A percentile compares a stretch with the other conserved stretches of the same genome.
Conservation (phyloP, 1,140 invertebrate genomes). For the Caenorhabditis remanei region DNA sequence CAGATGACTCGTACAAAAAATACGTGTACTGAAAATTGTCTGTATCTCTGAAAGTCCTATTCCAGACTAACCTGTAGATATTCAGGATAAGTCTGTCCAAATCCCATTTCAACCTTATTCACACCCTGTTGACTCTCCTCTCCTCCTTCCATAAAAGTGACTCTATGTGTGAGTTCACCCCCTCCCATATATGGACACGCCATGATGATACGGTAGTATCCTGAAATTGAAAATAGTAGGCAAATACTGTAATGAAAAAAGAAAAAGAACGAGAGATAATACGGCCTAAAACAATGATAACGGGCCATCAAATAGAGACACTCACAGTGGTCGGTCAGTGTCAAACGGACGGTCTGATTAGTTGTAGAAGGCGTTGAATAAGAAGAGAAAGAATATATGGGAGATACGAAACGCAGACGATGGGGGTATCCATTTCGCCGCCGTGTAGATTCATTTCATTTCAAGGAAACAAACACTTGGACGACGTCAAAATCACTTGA, state of each 20-base stretch:
- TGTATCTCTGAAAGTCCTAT: not conserved
- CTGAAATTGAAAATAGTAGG: not conserved
- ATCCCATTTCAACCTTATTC: constrained; percentile 70
- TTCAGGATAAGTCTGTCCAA: constrained; percentile 71
- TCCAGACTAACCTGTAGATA: constrained; percentile 70
- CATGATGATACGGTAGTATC: not conserved
- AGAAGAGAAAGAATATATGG: not conserved
- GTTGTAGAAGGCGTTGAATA: not conserved
- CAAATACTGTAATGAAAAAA: not conserved
- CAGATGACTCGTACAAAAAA: no score
- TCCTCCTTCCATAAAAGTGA: constrained; percentile 56
- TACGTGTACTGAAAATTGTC: no score
- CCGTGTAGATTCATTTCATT: constrained; percentile 22
- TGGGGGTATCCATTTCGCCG: constrained; percentile 45
- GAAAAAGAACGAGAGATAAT: not conserved
- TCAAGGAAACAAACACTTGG: constrained; percentile 47
- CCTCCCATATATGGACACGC: constrained; percentile 37
- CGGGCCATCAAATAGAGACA: not conserved
- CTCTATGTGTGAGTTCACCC: not conserved
- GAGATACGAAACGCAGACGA: constrained; percentile 1
- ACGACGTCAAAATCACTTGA: constrained; percentile 33
- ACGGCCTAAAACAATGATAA: not conserved
- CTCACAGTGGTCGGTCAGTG: not conserved
- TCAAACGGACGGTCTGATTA: constrained; percentile 1
- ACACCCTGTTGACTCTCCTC: constrained; percentile 69